Evolutionary conservation across 2,113 vertebrate genomes (phyloP).

Genomic region (Labrus mixtus): DNA sequence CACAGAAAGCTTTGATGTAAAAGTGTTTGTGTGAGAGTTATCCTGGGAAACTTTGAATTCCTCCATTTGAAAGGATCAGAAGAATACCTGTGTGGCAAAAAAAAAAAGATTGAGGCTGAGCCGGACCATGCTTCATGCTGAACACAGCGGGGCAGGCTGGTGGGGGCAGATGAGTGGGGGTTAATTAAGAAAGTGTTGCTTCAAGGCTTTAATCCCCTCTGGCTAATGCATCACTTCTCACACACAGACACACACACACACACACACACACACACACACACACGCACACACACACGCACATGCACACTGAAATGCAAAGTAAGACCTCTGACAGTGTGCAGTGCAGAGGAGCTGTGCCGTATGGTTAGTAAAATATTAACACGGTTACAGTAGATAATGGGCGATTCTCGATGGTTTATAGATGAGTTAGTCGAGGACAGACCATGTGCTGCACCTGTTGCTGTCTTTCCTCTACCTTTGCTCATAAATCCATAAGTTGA

Average conservation of each 20-base stretch:
- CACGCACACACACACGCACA: neutral
- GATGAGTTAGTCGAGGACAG: constrained; percentile 42
- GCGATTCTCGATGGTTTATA: constrained; percentile 50
- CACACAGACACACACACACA: neutral
- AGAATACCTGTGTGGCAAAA: constrained; percentile 12
- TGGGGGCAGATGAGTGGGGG: constrained; percentile 19
- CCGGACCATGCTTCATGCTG: neutral
- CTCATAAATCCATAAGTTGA: constrained; percentile 29
- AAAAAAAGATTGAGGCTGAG: constrained; percentile 10
- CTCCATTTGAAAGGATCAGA: constrained; percentile 16
- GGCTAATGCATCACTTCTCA: constrained; percentile 10
- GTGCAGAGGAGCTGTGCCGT: constrained; percentile 3
- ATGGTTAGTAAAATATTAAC: constrained; percentile 61
- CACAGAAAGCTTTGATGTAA: neutral
- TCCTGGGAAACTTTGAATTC: constrained; percentile 31
- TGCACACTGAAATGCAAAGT: neutral
- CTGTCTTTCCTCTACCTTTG: neutral
- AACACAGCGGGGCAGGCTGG: too few species aligned
- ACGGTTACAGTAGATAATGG: constrained; percentile 48
- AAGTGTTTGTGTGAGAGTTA: neutral
- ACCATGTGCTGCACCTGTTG: constrained; percentile 39
- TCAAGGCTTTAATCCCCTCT: constrained; percentile 17
- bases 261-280: neutral
- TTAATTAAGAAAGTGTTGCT: constrained; percentile 46
- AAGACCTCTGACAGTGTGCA: neutral